Base-by-base conservation (phyloP, 2,888 invertebrate genomes). In the Dasypogon diadema region DNA sequence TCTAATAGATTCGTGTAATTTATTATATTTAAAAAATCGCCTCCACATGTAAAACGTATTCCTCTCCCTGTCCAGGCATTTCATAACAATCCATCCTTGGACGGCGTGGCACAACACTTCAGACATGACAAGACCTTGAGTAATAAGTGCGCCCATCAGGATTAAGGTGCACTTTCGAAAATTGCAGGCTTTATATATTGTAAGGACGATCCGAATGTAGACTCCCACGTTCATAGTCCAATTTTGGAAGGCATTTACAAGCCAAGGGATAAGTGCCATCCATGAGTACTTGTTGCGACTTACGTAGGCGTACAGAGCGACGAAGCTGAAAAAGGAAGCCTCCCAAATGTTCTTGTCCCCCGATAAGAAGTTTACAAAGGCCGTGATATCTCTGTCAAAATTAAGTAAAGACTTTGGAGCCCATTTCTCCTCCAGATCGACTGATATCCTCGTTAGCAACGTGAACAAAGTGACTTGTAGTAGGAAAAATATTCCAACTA, bases 221-320 rank as follows among this genome's bases (percentile, higher is more conserved):
- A 79, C 77, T 18, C 75, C 78, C 70, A 81, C 55, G 74, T 79
- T 79, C 74, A 78, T 76, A 42, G 80, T 60, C 80, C 81, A 81
- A 75, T 79, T 78, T 74, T 79, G 80, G 34, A 30, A 74, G 74
- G 80, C 80, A 22, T 79, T 80, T 77, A 81, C 80, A 76, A 81
- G 79, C 82, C 82, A 81, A 18, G 82, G 82, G 46, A 79, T 65
- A 12, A 80, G 79, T 68, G 77, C 79, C 51, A 81, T 37, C 82
- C 81, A 82, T 6, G 79, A 77, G 74, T 80, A 81, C 76, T 79
- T 80, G 24, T 75, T 77, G 24, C 70, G 72, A 10, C 79, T 79
- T 65, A 22, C 10, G 65, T 65, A 65, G 46, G 65, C 65, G 12
- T 46, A 65, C 2, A 65, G 42, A n/a, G 42, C 65, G 22, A 65